These are phyloP conservation scores for Drosophila repletoides DNA, from an alignment of 1,140 invertebrate species.

Conservation along the genomic window DNA sequence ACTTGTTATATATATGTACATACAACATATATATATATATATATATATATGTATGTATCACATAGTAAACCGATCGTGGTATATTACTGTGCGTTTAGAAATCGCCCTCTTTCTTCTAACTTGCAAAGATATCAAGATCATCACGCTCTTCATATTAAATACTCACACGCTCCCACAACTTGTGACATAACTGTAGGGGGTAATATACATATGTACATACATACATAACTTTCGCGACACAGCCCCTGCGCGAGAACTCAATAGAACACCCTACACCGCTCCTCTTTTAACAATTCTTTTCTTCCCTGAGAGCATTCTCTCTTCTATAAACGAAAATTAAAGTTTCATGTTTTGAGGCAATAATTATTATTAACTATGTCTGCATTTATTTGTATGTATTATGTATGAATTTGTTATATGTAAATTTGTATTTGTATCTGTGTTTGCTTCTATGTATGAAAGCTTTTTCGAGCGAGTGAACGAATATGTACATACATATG, in stretches of 20 bases:
- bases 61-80: too few species aligned
- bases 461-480: conserved; percentile 46
- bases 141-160: too few species aligned
- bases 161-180: too few species aligned
- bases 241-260: too few species aligned
- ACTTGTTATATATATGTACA: neutral
- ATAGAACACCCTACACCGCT: too few species aligned
- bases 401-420: conserved; percentile 1
- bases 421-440: neutral
- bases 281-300: neutral
- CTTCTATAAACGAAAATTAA: conserved; percentile 16
- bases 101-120: too few species aligned
- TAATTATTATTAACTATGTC: conserved; percentile 46
- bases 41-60: neutral
- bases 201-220: conserved; percentile 1
- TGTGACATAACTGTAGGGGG: too few species aligned
- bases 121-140: too few species aligned
- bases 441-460: conserved; percentile 1
- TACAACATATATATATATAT: neutral
- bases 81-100: too few species aligned
- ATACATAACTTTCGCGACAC: conserved; percentile 3
- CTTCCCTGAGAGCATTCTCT: neutral
- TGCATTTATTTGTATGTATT: conserved; percentile 10
- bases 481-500: too few species aligned
- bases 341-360: conserved; percentile 20